phyloP scores from a whole-genome alignment of 2,888 invertebrate genomes.

The Zygogramma bicolorata region DNA sequence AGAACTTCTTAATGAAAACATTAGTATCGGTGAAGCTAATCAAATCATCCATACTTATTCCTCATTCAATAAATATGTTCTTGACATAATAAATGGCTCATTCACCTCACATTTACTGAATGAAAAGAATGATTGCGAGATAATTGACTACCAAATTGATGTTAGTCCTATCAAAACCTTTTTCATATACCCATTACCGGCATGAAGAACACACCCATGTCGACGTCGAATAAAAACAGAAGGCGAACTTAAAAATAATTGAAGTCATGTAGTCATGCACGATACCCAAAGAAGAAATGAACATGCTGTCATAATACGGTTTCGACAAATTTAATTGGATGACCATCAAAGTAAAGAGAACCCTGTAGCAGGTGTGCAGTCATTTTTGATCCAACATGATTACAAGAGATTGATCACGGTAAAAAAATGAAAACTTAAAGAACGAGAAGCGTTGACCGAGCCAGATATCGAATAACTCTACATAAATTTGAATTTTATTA shows the following conservation, averaged over 20 bases:
- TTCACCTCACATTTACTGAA: background rate
- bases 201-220: background rate
- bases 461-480: conserved; percentile 57
- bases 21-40: no score
- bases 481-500: conserved; percentile 59
- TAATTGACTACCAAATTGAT: background rate
- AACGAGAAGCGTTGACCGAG: conserved; percentile 56
- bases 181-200: background rate
- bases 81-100: no score
- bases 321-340: conserved; percentile 23
- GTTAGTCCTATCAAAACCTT: background rate
- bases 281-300: background rate
- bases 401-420: conserved; percentile 55
- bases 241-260: background rate
- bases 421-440: conserved; percentile 52
- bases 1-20: no score
- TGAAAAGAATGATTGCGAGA: background rate
- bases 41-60: no score
- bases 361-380: conserved; percentile 32
- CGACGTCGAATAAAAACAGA: background rate
- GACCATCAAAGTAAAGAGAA: conserved; percentile 14
- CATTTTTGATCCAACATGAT: conserved; percentile 44
- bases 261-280: background rate
- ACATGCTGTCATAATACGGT: conserved; percentile 14
- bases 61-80: no score